These are phyloP conservation scores for Malurus cyaneus DNA, from an alignment of 2,113 vertebrate genomes.

Conservation along the genomic window DNA sequence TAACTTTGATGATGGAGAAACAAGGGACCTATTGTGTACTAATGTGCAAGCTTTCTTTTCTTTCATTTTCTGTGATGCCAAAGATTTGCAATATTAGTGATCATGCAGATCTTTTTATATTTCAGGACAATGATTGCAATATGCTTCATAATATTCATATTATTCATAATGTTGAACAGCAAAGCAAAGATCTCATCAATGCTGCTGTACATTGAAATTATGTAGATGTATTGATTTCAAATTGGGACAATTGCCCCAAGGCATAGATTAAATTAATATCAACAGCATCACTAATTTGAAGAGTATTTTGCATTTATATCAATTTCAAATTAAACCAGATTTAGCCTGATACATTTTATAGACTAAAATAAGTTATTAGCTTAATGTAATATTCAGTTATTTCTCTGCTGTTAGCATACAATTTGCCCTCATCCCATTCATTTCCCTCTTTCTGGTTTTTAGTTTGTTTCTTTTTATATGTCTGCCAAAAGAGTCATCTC, in stretches of 20 bases:
- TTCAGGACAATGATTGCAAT: not conserved
- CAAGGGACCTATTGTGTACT: too few relatives aligned
- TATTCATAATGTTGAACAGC: not conserved
- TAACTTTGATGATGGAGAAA: not conserved
- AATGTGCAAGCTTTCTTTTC: not conserved
- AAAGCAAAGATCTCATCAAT: not conserved
- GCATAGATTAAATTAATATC: not conserved
- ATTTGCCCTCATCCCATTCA: not conserved
- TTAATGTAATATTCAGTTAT: not conserved
- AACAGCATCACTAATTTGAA: not conserved
- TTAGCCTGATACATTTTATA: not conserved
- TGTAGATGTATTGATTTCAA: not conserved
- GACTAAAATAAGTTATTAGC: not conserved
- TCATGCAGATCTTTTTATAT: not conserved
- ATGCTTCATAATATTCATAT: not conserved
- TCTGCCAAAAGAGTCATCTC: not conserved
- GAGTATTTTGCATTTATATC: not conserved
- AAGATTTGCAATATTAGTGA: not conserved
- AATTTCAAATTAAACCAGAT: not conserved
- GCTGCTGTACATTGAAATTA: not conserved
- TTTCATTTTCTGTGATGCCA: not conserved
- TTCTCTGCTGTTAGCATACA: not conserved
- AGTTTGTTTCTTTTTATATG: conserved; percentile 1
- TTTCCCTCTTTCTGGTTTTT: not conserved
- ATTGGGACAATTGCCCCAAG: not conserved